phyloP scores from a whole-genome alignment of 2,113 vertebrate species.

The Colaptes auratus region DNA sequence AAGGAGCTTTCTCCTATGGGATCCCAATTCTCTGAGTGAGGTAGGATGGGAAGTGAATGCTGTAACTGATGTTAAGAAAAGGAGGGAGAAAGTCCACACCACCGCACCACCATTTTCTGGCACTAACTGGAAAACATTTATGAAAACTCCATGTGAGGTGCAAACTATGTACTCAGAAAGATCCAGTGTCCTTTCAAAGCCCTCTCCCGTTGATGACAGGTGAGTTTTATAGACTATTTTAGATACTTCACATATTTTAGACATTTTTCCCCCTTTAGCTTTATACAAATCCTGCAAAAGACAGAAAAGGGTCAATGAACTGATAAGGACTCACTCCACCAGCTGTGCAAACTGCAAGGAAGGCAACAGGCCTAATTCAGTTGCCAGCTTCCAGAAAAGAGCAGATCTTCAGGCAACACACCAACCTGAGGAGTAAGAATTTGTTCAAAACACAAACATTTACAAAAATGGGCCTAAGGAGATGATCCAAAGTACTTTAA shows the following conservation, averaged over 20 bases:
- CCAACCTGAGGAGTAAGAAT: background rate
- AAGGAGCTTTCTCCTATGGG: background rate
- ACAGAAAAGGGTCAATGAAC: background rate
- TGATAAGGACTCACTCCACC: background rate
- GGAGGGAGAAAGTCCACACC: background rate
- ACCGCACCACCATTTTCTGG: background rate
- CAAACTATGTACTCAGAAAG: background rate
- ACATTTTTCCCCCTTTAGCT: background rate
- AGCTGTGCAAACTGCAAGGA: background rate
- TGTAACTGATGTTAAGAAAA: slow-evolving; percentile 5
- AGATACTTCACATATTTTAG: background rate
- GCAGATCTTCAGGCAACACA: background rate
- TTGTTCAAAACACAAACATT: background rate
- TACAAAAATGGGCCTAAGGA: background rate
- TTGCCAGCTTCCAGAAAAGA: background rate
- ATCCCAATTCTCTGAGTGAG: slow-evolving; percentile 27
- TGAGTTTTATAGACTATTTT: too few species aligned
- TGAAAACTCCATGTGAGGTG: background rate
- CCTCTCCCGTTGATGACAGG: background rate
- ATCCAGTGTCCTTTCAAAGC: background rate
- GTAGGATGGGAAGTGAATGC: background rate
- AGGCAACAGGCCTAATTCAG: background rate
- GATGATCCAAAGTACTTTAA: background rate
- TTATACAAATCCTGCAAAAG: background rate
- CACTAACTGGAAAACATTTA: background rate